Evolutionary conservation across 2,113 vertebrate genomes (phyloP).

Genomic region (Phasianus colchicus): DNA sequence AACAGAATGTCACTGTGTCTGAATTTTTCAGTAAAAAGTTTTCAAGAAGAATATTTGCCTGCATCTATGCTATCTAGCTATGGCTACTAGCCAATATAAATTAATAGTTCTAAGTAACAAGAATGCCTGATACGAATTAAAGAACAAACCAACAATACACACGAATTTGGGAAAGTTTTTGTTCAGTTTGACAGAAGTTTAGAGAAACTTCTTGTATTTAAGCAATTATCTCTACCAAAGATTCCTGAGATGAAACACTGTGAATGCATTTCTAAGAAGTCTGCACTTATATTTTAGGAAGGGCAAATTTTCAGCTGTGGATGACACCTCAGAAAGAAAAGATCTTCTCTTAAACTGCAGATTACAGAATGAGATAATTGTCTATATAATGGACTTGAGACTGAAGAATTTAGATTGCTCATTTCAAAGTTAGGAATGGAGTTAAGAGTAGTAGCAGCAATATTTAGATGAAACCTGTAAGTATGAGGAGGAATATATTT

Average conservation of each 20-base stretch:
- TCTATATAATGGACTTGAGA: neutral
- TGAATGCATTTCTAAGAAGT: neutral
- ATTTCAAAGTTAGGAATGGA: neutral
- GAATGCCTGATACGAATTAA: neutral
- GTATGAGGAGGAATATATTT: neutral
- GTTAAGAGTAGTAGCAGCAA: neutral
- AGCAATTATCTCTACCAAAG: neutral
- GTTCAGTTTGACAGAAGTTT: neutral
- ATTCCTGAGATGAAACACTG: neutral
- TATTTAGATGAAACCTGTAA: neutral
- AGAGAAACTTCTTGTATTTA: neutral
- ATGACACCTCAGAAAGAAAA: neutral
- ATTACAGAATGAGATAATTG: neutral
- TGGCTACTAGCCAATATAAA: neutral
- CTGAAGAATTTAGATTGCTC: neutral
- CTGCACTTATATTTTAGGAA: neutral
- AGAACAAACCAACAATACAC: neutral
- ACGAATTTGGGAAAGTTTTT: neutral
- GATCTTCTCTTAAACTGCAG: neutral
- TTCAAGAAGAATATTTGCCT: neutral
- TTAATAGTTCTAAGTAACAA: neutral
- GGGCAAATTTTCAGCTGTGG: neutral
- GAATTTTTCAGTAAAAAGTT: neutral
- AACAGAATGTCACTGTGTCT: neutral
- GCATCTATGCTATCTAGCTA: neutral